Base-by-base conservation (phyloP, 2,797 vertebrate species). In the Meriones psammophilus region DNA sequence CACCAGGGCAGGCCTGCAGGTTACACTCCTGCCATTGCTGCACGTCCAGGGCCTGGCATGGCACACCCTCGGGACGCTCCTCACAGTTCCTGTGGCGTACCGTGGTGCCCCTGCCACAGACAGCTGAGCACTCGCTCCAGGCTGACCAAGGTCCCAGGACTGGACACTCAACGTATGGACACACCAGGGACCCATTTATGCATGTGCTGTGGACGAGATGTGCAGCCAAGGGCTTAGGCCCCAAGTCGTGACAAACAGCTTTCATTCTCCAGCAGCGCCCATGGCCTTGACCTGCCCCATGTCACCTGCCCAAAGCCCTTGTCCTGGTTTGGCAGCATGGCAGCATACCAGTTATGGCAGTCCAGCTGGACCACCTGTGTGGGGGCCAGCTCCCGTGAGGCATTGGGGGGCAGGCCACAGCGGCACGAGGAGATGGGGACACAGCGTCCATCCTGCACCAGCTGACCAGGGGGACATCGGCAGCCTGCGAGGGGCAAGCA, bases 341-440 rank as follows among this genome's bases (percentile, higher is more conserved):
- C 28, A 4, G 9, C 98, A 95, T 96, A 99, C 99, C 99, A 99
- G 96, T 97, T 99, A 96, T 99, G 99, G 96, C 99, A 99, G 86
- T 98, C 98, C 50, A 99, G 1, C 1, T 60, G 94, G 1, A 98
- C 86, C 30, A 89, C 94, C 79, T 98, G 97, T 8, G 98, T 98
- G 0, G 99, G 99, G 3, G 30, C 24, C 77, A 99, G 97, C 98
- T 99, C 99, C 78, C 96, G 92, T 0, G 98, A 99, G 92, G 98
- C 96, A 2, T 99, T 99, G 91, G 97, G 98, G 9, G 99, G 99
- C 90, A 99, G 92, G 26, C 99, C 99, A 39, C 99, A 99, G 97
- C 98, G 99, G 95, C 99, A 99, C 0, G 98, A 97, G 3, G 98
- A 76, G 84, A 99, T 46, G 0, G 98, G 98, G 69, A 99, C 99